Evolutionary conservation across 2,888 invertebrate species (phyloP).

Genomic region (Caenorhabditis panamensis): DNA sequence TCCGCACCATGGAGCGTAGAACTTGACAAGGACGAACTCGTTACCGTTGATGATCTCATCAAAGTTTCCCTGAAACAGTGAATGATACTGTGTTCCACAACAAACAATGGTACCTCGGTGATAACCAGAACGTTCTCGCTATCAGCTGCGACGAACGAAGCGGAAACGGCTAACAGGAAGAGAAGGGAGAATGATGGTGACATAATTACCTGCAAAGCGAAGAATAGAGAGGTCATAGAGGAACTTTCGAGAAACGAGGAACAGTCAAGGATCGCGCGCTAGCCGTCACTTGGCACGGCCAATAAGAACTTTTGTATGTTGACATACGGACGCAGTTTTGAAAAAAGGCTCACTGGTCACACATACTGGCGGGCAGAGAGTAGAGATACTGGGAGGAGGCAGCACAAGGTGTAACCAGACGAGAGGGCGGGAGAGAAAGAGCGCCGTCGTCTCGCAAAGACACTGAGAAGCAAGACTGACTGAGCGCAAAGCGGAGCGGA

Average conservation of each 20-base stretch:
- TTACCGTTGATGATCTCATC: slow-evolving; percentile 88
- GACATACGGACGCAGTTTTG: slow-evolving; percentile 15
- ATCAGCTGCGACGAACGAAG: slow-evolving; percentile 29
- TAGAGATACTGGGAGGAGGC: slow-evolving; percentile 8
- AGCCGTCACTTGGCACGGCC: slow-evolving; percentile 25
- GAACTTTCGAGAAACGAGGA: background rate
- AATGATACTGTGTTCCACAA: slow-evolving; percentile 85
- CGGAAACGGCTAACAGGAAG: slow-evolving; percentile 19
- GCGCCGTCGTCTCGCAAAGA: slow-evolving; percentile 4
- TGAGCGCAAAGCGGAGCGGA: slow-evolving; percentile 15
- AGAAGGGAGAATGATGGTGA: slow-evolving; percentile 26
- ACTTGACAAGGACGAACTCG: slow-evolving; percentile 94
- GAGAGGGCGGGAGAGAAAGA: slow-evolving; percentile 24
- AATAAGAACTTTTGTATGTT: slow-evolving; percentile 17
- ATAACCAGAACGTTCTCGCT: slow-evolving; percentile 82
- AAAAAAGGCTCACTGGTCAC: slow-evolving; percentile 37
- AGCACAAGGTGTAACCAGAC: slow-evolving; percentile 11
- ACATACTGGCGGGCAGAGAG: slow-evolving; percentile 22
- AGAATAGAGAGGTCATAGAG: background rate
- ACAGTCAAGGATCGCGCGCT: background rate
- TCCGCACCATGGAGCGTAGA: slow-evolving; percentile 95
- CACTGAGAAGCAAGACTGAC: slow-evolving; percentile 24
- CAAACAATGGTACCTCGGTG: slow-evolving; percentile 83
- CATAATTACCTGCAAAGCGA: slow-evolving; percentile 67
- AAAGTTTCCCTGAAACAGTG: slow-evolving; percentile 88